These are phyloP conservation scores for Mimachlamys varia DNA, from an alignment of 2,888 invertebrate genomes.

Conservation along the genomic window DNA sequence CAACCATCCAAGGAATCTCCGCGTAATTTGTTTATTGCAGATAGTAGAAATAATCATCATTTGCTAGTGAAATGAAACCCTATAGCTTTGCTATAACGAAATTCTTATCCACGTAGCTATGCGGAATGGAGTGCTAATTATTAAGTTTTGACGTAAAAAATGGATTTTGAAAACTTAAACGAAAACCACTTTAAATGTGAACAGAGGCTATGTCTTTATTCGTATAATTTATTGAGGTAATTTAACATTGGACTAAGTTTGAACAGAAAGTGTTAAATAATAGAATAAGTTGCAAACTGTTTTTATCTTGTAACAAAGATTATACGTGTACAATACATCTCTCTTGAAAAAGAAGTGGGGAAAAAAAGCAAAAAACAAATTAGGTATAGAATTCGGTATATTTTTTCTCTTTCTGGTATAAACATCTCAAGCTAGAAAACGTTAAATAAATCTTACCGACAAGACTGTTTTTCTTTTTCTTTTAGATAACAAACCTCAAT, in stretches of 20 bases:
- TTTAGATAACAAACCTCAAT: not conserved
- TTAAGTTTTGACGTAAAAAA: conserved; percentile 30
- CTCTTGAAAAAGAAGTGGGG: too few relatives aligned
- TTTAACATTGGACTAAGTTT: not conserved
- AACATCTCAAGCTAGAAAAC: not conserved
- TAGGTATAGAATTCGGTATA: not conserved
- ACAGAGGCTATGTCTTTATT: not conserved
- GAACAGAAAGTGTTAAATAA: not conserved
- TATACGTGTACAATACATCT: not conserved
- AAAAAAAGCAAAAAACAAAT: not conserved
- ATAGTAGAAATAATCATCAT: conserved; percentile 23
- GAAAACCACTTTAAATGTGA: not conserved
- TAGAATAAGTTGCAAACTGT: not conserved
- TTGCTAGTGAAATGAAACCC: conserved; percentile 16
- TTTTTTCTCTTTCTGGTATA: not conserved
- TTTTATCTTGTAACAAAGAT: too few relatives aligned
- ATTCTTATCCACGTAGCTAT: not conserved
- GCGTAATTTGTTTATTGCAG: conserved; percentile 36
- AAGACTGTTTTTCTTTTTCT: not conserved
- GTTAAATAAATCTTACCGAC: not conserved
- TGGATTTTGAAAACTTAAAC: conserved; percentile 22
- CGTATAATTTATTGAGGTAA: not conserved
- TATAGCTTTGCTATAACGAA: not conserved
- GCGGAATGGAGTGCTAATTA: conserved; percentile 24
- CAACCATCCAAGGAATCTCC: not conserved